phyloP scores from a whole-genome alignment of 2,888 invertebrate genomes.

The Sphaerophoria taeniata region DNA sequence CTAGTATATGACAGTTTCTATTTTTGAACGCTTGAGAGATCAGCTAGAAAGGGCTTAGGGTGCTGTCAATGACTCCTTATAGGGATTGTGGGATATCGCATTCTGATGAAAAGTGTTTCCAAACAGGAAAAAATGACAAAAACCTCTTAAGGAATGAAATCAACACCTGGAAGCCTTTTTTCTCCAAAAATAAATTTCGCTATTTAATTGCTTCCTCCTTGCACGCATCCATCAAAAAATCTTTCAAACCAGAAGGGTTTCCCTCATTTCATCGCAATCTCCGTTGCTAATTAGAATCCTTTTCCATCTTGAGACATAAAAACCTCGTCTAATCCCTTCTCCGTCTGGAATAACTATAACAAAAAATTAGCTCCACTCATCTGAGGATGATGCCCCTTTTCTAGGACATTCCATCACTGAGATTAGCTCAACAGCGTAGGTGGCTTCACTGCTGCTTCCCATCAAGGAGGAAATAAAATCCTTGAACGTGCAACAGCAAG shows the following conservation, averaged over 20 bases:
- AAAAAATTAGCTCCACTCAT: conserved; percentile 53
- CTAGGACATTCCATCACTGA: conserved; percentile 43
- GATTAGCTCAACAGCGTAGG: conserved; percentile 34
- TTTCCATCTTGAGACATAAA: not conserved
- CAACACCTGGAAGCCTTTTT: not conserved
- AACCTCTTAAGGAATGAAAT: not conserved
- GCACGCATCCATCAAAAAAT: conserved; percentile 30
- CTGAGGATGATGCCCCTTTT: conserved; percentile 25
- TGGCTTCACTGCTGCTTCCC: conserved; percentile 9
- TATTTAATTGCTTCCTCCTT: not conserved
- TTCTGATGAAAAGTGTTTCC: no score
- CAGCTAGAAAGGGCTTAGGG: no score
- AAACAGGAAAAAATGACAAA: not conserved
- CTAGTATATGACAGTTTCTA: no score
- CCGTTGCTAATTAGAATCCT: conserved; percentile 44
- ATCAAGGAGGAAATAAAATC: conserved; percentile 23
- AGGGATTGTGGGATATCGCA: no score
- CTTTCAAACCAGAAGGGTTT: conserved; percentile 51
- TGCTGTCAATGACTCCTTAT: no score
- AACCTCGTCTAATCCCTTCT: conserved; percentile 33
- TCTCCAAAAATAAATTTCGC: not conserved
- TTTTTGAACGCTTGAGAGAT: no score
- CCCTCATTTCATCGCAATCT: conserved; percentile 28
- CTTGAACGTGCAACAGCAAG: conserved; percentile 42
- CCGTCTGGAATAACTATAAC: conserved; percentile 40